A percentile compares a stretch with the other conserved stretches of the same genome.
These are phyloP conservation scores for Meghimatium bilineatum DNA, from an alignment of 2,888 invertebrate species.

Conservation along the genomic window DNA sequence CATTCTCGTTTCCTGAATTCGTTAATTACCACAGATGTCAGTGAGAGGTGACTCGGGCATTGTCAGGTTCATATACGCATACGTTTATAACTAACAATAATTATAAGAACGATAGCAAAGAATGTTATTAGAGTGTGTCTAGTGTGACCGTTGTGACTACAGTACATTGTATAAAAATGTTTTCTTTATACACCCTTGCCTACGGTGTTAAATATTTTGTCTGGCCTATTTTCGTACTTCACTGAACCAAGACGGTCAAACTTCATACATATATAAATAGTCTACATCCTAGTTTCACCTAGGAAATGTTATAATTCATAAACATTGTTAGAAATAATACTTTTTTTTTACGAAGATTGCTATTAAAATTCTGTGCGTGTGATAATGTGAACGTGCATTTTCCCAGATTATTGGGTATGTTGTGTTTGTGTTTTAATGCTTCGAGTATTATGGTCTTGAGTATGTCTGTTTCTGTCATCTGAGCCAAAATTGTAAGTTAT, in stretches of 20 bases:
- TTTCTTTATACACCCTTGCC: neutral
- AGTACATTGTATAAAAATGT: neutral
- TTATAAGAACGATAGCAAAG: neutral
- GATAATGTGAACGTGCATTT: too few relatives aligned
- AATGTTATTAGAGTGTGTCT: neutral
- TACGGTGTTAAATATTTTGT: neutral
- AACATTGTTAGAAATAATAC: neutral
- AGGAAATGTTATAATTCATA: neutral
- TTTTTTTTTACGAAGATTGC: too few relatives aligned
- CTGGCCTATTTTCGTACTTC: neutral
- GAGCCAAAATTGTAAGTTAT: too few relatives aligned
- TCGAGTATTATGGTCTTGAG: too few relatives aligned
- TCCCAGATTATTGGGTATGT: too few relatives aligned
- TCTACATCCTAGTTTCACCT: neutral
- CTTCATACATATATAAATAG: neutral
- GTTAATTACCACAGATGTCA: neutral
- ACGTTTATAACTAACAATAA: neutral
- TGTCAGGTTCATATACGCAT: neutral
- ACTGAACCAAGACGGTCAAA: neutral
- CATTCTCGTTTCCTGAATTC: neutral
- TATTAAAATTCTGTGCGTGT: too few relatives aligned
- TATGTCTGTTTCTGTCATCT: too few relatives aligned
- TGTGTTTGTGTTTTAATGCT: too few relatives aligned
- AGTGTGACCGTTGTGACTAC: neutral
- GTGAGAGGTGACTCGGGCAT: neutral